Conservation (phyloP, 2,797 vertebrate species). For the Hoplostethus mediterraneus region DNA sequence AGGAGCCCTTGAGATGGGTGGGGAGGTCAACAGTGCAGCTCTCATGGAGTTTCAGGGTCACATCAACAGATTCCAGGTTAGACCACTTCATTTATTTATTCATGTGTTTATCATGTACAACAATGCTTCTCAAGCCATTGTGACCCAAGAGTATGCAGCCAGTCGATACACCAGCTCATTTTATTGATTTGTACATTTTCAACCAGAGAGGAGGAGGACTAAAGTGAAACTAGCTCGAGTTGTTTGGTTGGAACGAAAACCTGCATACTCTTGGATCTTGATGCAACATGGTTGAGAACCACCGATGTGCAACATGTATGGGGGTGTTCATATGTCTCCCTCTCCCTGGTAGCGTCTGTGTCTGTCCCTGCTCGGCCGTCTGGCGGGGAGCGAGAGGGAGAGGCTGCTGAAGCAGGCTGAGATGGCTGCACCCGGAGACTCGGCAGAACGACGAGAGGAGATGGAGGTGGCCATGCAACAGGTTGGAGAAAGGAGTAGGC, state of each 20-base stretch:
- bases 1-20: constrained; percentile 90
- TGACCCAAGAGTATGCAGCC: too few species aligned
- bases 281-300: too few species aligned
- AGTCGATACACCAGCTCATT: too few species aligned
- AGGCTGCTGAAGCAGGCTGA: constrained; percentile 92
- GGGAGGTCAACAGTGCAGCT: constrained; percentile 88
- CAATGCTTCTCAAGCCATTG: too few species aligned
- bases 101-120: background rate
- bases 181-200: too few species aligned
- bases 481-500: constrained; percentile 72
- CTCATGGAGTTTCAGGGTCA: constrained; percentile 95
- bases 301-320: too few species aligned
- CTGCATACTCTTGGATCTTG: too few species aligned
- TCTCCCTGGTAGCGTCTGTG: constrained; percentile 87
- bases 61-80: constrained; percentile 95
- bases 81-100: background rate
- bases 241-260: too few species aligned
- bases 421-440: constrained; percentile 83
- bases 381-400: constrained; percentile 92
- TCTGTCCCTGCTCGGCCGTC: constrained; percentile 91
- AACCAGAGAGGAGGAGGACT: too few species aligned
- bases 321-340: background rate
- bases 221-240: too few species aligned
- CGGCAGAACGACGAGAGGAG: constrained; percentile 91
- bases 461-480: constrained; percentile 95